Conservation (phyloP, 1,140 invertebrate species). For the Ridgeia piscesae region DNA sequence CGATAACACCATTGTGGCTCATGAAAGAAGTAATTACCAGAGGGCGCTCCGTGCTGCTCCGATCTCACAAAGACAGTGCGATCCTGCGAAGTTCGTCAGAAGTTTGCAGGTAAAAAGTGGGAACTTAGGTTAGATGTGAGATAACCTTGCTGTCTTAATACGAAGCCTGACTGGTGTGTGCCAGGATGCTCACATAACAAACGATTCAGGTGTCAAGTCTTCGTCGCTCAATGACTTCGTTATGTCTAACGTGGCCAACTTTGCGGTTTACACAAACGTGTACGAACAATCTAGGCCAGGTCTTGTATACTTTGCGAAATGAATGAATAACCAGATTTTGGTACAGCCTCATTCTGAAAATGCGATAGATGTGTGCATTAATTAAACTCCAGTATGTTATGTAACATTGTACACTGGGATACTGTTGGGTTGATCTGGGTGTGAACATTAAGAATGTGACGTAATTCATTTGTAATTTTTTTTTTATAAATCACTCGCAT, state of each 20-base stretch:
- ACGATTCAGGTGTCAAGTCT: background rate
- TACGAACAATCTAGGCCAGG: background rate
- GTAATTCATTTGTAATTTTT: background rate
- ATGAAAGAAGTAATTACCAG: background rate
- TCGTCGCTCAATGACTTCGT: background rate
- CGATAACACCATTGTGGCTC: background rate
- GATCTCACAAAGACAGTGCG: background rate
- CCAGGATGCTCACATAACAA: background rate
- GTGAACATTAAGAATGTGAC: background rate
- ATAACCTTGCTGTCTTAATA: background rate
- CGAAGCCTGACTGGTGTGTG: background rate
- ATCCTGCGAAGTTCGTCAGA: background rate
- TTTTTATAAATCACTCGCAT: background rate
- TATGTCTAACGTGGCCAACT: background rate
- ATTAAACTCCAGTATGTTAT: background rate
- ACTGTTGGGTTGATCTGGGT: background rate
- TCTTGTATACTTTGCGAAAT: background rate
- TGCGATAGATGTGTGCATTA: background rate
- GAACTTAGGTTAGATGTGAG: background rate
- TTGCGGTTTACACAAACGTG: background rate
- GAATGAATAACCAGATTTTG: background rate
- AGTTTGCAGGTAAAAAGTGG: background rate
- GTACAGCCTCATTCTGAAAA: background rate
- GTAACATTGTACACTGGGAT: background rate
- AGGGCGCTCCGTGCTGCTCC: background rate